phyloP scores from a whole-genome alignment of 2,113 vertebrate species.

The Phyllostomus discolor region DNA sequence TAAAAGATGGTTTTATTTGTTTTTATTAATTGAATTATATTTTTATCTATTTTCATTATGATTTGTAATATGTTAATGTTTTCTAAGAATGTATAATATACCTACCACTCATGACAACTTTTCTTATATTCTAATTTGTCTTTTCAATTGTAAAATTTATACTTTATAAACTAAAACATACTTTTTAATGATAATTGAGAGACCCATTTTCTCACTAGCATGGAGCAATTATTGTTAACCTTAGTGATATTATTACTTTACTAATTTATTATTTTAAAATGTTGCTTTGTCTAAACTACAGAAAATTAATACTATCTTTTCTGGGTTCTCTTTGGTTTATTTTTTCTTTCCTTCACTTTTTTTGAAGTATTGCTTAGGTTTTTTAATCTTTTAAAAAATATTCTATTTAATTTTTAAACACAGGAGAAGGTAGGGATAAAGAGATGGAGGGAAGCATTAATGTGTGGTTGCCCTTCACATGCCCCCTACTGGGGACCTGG shows the following conservation, averaged over 20 bases:
- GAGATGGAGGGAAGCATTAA: too few relatives aligned
- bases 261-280: neutral
- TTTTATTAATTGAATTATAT: neutral
- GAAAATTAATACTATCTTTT: conserved; percentile 21
- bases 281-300: neutral
- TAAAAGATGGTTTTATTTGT: neutral
- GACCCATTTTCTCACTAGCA: neutral
- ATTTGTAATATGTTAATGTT: neutral
- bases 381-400: too few relatives aligned
- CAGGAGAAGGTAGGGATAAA: too few relatives aligned
- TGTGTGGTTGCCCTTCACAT: too few relatives aligned
- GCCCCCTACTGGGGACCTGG: too few relatives aligned
- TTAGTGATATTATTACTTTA: neutral
- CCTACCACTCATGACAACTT: neutral
- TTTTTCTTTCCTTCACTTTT: neutral
- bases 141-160: neutral
- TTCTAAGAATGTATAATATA: neutral
- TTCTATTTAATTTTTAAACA: too few relatives aligned
- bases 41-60: neutral
- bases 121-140: neutral
- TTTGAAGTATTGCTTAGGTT: conserved; percentile 47
- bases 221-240: neutral
- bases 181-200: neutral
- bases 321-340: neutral
- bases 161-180: neutral